Base-by-base conservation (phyloP, 2,797 vertebrate genomes). In the Coranthus polyacanthus region DNA sequence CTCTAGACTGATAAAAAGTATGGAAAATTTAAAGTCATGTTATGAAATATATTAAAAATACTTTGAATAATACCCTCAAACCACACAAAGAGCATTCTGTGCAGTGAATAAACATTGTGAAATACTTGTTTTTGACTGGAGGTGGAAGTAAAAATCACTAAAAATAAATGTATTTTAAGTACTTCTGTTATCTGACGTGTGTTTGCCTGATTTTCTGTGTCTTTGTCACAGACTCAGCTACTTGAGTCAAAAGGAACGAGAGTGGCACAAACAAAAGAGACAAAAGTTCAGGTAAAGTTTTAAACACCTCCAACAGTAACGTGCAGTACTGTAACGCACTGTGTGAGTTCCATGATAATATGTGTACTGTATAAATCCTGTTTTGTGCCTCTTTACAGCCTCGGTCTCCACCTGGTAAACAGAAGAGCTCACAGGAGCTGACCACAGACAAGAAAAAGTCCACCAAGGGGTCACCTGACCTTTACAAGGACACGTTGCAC, bases 371-470 rank as follows among this genome's bases (percentile, higher is more conserved):
- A 17, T 60, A 16, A 34, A 55, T 49, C 32, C 16, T 18, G 3
- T 37, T 57, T 26, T 37, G 13, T 58, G 7, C 74, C 8, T 68
- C 21, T 51, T 52, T 52, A 7, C 70, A 88, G 85, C 72, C 69
- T 49, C 80, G 8, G 50, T 85, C 84, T 68, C 75, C 75, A 36
- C 17, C 79, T 26, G 73, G 72, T 46, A 84, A 83, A 66, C 67
- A 87, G 69, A 82, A 79, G 59, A 76, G 59, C 42, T 78, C 66
- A 6, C 68, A 68, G 16, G 70, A 59, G 10, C 17, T 16, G 12
- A 52, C 55, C 5, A 57, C 20, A 68, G 60, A 55, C 36, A 81
- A 54, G 36, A 88, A 71, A 63, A 70, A 62, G 49, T 52, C 81
- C 13, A 67, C 42, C 32, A 84, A 78, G 44, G 83, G 73, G 44